Conservation (phyloP, 2,888 invertebrate genomes). For the Heteromurus nitidus region DNA sequence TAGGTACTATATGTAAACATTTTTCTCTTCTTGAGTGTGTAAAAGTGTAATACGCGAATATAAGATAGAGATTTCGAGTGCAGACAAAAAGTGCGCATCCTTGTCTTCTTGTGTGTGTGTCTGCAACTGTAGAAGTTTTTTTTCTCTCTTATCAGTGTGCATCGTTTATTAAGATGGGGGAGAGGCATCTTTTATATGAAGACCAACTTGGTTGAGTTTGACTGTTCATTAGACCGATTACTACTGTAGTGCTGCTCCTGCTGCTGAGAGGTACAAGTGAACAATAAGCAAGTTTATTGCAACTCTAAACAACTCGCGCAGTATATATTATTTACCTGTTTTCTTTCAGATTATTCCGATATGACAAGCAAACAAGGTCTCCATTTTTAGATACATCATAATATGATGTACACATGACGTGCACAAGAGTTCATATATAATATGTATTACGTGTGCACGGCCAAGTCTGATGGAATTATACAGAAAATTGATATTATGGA, state of each 20-base stretch:
- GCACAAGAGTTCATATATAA: constrained; percentile 5
- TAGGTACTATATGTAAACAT: not conserved
- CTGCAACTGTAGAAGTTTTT: not conserved
- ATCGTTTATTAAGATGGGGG: constrained; percentile 30
- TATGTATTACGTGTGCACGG: no score
- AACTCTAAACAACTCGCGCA: constrained; percentile 51
- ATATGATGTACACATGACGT: no score
- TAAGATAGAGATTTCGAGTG: not conserved
- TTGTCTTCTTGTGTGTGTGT: constrained; percentile 1
- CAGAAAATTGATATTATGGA: constrained; percentile 24
- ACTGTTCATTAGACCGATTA: constrained; percentile 60
- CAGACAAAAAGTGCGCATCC: no score
- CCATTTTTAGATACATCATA: constrained; percentile 38
- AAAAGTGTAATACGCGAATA: not conserved
- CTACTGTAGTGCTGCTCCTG: no score
- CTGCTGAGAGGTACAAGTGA: constrained; percentile 23
- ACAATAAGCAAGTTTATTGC: constrained; percentile 15
- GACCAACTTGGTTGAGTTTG: constrained; percentile 31
- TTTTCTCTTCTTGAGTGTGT: not conserved
- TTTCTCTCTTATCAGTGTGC: constrained; percentile 35
- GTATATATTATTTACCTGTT: constrained; percentile 58
- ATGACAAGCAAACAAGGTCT: constrained; percentile 55
- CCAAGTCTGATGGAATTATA: no score
- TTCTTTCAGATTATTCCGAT: constrained; percentile 50
- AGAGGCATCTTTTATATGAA: not conserved